Evolutionary conservation across 2,113 vertebrate genomes (phyloP).

Genomic region (Apaloderma vittatum): DNA sequence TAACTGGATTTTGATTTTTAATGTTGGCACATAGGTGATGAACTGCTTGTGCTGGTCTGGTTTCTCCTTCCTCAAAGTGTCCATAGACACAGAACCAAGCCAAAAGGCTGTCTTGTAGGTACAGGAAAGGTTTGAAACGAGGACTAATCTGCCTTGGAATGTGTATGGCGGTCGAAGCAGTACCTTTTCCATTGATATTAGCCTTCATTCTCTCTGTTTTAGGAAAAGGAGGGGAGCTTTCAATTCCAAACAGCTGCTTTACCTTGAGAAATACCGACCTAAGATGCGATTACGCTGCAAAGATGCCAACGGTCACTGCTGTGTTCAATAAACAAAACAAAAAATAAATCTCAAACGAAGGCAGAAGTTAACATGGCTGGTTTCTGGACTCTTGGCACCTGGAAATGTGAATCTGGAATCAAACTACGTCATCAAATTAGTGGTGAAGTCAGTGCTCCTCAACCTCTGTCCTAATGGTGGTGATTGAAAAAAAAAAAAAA

Average conservation of each 20-base stretch:
- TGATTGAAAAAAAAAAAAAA: slow-evolving; percentile 70
- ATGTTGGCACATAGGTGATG: not conserved
- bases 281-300: slow-evolving; percentile 97
- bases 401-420: slow-evolving; percentile 84
- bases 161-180: not conserved
- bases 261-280: slow-evolving; percentile 98
- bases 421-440: slow-evolving; percentile 70
- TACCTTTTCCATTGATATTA: not conserved
- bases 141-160: not conserved
- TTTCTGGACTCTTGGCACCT: slow-evolving; percentile 83
- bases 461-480: slow-evolving; percentile 71
- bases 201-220: slow-evolving; percentile 61
- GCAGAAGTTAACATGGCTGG: slow-evolving; percentile 69
- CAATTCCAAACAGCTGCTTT: slow-evolving; percentile 99
- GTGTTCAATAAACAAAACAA: slow-evolving; percentile 87
- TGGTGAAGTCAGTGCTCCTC: slow-evolving; percentile 75
- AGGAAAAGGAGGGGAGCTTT: slow-evolving; percentile 99
- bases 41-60: not conserved
- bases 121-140: not conserved
- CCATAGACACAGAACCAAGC: not conserved
- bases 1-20: not conserved
- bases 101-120: not conserved
- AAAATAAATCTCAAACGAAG: slow-evolving; percentile 18
- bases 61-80: not conserved
- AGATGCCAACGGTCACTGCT: slow-evolving; percentile 95